Conservation (phyloP, 2,113 vertebrate species). For the Gymnogyps californianus region DNA sequence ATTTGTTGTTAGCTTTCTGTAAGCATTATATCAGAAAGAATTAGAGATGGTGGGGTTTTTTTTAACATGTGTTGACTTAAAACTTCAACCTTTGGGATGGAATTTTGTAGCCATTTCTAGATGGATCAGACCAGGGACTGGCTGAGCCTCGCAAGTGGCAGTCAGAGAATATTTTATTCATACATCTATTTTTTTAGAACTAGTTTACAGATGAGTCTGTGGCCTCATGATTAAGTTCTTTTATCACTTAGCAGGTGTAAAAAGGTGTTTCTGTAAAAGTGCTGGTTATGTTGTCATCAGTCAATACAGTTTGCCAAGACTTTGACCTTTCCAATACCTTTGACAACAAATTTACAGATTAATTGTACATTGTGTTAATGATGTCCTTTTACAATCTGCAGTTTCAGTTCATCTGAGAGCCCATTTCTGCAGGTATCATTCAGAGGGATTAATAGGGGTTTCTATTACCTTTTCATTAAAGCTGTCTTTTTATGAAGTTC, state of each 20-base stretch:
- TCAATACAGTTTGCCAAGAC: background rate
- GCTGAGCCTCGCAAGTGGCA: background rate
- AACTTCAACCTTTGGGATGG: background rate
- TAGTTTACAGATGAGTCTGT: background rate
- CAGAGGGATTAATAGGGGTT: background rate
- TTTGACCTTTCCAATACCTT: background rate
- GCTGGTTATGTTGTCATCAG: background rate
- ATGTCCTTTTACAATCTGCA: background rate
- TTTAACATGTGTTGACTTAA: background rate
- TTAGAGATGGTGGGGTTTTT: background rate
- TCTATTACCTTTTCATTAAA: background rate
- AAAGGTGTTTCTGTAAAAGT: background rate
- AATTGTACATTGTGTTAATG: background rate
- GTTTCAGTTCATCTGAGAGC: background rate
- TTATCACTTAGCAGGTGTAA: background rate
- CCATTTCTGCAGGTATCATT: background rate
- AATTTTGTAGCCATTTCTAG: background rate
- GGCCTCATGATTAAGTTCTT: background rate
- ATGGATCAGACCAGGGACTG: background rate
- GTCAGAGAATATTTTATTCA: background rate
- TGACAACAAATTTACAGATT: background rate
- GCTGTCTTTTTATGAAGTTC: background rate
- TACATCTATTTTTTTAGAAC: background rate
- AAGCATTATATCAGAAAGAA: background rate
- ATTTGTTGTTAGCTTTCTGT: background rate